Conservation (phyloP, 1,140 invertebrate species). For the Hetaerina americana region DNA sequence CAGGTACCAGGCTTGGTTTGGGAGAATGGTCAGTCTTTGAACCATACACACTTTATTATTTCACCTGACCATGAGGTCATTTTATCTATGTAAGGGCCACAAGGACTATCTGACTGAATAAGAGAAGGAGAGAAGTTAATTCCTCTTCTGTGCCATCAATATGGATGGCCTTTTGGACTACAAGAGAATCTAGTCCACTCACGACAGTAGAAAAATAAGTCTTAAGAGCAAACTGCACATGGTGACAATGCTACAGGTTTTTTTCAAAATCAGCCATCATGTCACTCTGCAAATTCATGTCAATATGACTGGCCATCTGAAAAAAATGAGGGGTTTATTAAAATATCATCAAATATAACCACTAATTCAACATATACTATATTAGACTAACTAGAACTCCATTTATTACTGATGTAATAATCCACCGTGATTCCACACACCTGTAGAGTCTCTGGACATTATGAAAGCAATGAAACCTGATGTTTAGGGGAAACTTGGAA, state of each 20-base stretch:
- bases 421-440: too few species aligned
- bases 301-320: constrained; percentile 89
- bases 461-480: too few species aligned
- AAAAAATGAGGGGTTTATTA: too few species aligned
- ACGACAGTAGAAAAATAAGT: not conserved
- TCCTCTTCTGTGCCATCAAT: not conserved
- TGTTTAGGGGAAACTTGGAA: too few species aligned
- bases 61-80: not conserved
- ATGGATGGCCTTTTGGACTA: too few species aligned
- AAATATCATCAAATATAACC: too few species aligned
- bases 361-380: too few species aligned
- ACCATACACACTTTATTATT: not conserved
- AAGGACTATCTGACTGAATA: not conserved
- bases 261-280: constrained; percentile 96
- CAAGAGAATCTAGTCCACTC: not conserved
- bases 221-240: not conserved
- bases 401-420: too few species aligned
- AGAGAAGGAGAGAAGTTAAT: not conserved
- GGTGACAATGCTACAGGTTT: constrained; percentile 51
- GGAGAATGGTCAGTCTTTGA: not conserved
- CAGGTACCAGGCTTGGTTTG: not conserved
- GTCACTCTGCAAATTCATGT: constrained; percentile 97
- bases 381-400: too few species aligned
- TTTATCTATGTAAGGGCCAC: not conserved
- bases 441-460: too few species aligned